Percentiles rank a stretch among this genome's conserved stretches.
Evolutionary conservation across 2,888 invertebrate species (phyloP).

Genomic region (Ectropis crepuscularia): DNA sequence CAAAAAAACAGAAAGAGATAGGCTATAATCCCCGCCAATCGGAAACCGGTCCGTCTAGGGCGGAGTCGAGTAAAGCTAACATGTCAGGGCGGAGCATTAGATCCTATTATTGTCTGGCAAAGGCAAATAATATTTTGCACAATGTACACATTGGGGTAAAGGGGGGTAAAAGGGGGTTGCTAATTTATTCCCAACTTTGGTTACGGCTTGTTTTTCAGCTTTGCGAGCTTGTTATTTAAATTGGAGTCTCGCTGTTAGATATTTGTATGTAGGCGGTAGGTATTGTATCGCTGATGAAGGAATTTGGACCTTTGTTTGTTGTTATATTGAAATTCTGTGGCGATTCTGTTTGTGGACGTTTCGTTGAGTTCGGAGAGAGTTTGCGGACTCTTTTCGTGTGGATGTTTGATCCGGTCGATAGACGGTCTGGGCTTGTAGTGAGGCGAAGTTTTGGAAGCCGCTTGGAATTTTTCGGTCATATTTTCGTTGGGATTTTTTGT

Average conservation of each 20-base stretch:
- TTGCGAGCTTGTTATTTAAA: slow-evolving; percentile 84
- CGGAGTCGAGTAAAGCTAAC: slow-evolving; percentile 80
- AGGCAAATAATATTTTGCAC: slow-evolving; percentile 90
- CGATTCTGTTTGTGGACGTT: slow-evolving; percentile 36
- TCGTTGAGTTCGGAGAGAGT: slow-evolving; percentile 27
- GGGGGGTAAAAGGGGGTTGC: slow-evolving; percentile 72
- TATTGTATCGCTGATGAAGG: slow-evolving; percentile 79
- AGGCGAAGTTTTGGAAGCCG: background rate
- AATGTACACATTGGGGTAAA: slow-evolving; percentile 87
- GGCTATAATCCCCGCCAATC: slow-evolving; percentile 63
- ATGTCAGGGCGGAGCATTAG: slow-evolving; percentile 84
- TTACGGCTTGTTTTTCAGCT: slow-evolving; percentile 85
- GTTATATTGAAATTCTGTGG: slow-evolving; percentile 46
- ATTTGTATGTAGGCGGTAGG: slow-evolving; percentile 78
- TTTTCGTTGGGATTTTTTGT: background rate
- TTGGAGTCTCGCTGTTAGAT: slow-evolving; percentile 75
- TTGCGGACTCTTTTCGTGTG: slow-evolving; percentile 27
- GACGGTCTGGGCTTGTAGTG: background rate
- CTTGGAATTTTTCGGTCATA: background rate
- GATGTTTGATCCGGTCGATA: slow-evolving; percentile 19
- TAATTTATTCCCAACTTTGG: slow-evolving; percentile 85
- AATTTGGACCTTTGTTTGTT: slow-evolving; percentile 63
- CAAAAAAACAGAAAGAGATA: slow-evolving; percentile 53
- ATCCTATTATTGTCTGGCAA: slow-evolving; percentile 86
- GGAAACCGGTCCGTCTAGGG: slow-evolving; percentile 53